Conservation (phyloP, 2,888 invertebrate species). For the Drosophila suboccidentalis region DNA sequence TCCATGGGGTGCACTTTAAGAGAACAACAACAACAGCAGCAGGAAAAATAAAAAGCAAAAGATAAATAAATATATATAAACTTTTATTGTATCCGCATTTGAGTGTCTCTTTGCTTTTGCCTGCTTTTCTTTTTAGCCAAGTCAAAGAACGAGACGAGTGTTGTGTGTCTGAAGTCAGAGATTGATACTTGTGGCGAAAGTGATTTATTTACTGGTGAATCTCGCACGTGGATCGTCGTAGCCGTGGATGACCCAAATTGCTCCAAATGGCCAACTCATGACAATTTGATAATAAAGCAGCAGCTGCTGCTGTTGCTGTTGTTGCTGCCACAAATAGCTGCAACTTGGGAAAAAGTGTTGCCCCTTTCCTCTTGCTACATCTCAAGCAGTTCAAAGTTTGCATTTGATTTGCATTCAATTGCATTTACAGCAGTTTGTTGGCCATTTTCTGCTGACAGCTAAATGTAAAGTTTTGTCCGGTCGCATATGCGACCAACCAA, state of each 20-base stretch:
- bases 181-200: slow-evolving; percentile 80
- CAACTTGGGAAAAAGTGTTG: not conserved
- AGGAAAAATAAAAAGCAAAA: slow-evolving; percentile 9
- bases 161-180: slow-evolving; percentile 58
- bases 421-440: slow-evolving; percentile 52
- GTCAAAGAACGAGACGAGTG: slow-evolving; percentile 20
- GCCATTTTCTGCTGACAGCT: slow-evolving; percentile 49
- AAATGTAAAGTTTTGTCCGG: slow-evolving; percentile 66
- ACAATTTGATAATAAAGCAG: slow-evolving; percentile 78
- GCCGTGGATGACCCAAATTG: slow-evolving; percentile 70
- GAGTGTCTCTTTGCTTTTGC: slow-evolving; percentile 66
- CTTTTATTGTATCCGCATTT: slow-evolving; percentile 81
- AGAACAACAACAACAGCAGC: slow-evolving; percentile 35
- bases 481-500: slow-evolving; percentile 73
- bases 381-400: slow-evolving; percentile 48
- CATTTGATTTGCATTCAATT: slow-evolving; percentile 69
- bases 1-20: slow-evolving; percentile 78
- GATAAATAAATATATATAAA: slow-evolving; percentile 52
- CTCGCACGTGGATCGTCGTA: slow-evolving; percentile 41
- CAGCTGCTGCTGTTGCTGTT: slow-evolving; percentile 32
- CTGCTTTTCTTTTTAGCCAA: slow-evolving; percentile 47
- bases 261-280: slow-evolving; percentile 71
- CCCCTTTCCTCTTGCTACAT: not conserved
- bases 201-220: slow-evolving; percentile 72
- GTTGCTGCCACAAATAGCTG: slow-evolving; percentile 13